Evolutionary conservation across 2,888 invertebrate genomes (phyloP).

Genomic region (Cantharis nigra): DNA sequence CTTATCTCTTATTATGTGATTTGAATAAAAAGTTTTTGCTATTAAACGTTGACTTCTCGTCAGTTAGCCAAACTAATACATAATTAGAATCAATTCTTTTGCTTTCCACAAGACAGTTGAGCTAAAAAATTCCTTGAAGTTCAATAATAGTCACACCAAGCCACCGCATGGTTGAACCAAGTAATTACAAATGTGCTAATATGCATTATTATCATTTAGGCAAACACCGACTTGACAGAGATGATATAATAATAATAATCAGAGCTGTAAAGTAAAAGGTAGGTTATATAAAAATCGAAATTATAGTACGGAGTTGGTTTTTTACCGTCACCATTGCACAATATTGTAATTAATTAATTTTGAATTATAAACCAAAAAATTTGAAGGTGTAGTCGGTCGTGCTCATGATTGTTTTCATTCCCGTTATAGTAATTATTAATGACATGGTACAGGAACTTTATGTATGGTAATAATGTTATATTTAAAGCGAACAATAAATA

Average conservation of each 20-base stretch:
- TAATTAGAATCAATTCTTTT: neutral
- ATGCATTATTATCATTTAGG: neutral
- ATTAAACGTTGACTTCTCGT: neutral
- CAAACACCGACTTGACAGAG: neutral
- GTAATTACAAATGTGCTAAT: too few species aligned
- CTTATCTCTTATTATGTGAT: neutral
- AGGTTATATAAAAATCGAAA: neutral
- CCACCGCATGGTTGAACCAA: too few species aligned
- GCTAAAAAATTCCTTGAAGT: neutral
- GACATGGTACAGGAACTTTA: neutral
- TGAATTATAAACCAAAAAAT: neutral
- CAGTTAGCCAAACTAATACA: too few species aligned
- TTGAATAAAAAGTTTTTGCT: neutral
- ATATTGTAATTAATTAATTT: neutral
- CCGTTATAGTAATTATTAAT: neutral
- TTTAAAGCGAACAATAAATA: neutral
- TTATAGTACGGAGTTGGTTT: neutral
- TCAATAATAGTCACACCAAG: neutral
- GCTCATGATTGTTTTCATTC: neutral
- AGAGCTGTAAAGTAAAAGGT: neutral
- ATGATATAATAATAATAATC: neutral
- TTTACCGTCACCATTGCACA: neutral
- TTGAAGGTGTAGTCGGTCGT: neutral
- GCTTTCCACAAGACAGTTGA: neutral
- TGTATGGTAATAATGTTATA: neutral